Conservation (phyloP, 2,113 vertebrate species). For the Vidua chalybeata region DNA sequence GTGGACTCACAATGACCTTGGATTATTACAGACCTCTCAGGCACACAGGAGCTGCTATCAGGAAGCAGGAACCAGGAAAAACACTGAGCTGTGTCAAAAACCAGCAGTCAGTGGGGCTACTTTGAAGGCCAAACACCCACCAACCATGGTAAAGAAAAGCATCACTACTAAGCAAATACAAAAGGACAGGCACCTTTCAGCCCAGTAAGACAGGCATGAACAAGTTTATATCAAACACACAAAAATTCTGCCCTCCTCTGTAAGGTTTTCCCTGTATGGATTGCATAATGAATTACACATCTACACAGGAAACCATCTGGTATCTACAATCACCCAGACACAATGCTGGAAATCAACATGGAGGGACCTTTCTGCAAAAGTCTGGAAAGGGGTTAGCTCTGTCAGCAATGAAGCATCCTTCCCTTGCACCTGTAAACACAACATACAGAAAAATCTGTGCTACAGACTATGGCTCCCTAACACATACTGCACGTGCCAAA, state of each 20-base stretch:
- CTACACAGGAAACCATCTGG: not conserved
- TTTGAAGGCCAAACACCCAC: not conserved
- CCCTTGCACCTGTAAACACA: not conserved
- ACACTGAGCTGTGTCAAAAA: not conserved
- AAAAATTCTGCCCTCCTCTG: not conserved
- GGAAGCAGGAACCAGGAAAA: not conserved
- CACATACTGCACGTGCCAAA: fast-evolving
- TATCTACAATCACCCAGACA: not conserved
- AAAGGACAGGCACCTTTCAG: not conserved
- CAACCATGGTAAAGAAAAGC: not conserved
- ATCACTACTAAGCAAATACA: not conserved
- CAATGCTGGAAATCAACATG: not conserved
- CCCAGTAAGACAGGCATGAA: not conserved
- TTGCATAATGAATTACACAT: not conserved
- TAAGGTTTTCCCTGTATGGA: not conserved
- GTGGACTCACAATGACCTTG: not conserved
- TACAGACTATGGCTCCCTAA: fast-evolving
- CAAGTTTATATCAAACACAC: not conserved
- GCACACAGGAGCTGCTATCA: not conserved
- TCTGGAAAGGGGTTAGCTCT: not conserved
- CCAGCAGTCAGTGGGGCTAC: not conserved
- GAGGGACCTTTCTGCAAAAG: not conserved
- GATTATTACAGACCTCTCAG: not conserved
- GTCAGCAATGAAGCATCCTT: not conserved
- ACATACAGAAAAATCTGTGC: fast-evolving